Evolutionary conservation across 2,888 invertebrate species (phyloP).

Genomic region (Cephus pulcher): DNA sequence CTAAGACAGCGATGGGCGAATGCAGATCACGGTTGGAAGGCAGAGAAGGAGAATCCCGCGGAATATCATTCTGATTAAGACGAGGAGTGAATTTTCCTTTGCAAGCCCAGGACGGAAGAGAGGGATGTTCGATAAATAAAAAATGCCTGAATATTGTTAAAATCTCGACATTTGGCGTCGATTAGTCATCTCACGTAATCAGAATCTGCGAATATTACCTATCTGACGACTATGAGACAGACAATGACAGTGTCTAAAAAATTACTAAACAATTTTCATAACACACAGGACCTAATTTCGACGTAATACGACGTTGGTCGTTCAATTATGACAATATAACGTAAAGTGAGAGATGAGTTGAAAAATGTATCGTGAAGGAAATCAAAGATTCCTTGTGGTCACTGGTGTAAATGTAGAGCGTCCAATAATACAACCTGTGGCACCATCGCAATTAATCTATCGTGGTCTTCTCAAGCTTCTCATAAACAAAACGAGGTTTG

Average conservation of each 20-base stretch:
- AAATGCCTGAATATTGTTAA: background rate
- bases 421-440: background rate
- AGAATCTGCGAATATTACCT: background rate
- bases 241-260: too few relatives aligned
- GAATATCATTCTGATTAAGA: background rate
- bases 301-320: too few relatives aligned
- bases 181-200: background rate
- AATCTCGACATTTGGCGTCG: background rate
- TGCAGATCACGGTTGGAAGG: background rate
- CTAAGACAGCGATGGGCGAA: background rate
- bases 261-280: too few relatives aligned
- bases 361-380: background rate
- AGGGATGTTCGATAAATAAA: background rate
- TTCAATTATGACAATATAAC: background rate
- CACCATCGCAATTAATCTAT: background rate
- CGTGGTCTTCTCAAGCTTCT: background rate
- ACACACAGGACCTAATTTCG: too few relatives aligned
- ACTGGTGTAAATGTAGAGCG: background rate
- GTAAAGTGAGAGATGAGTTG: background rate
- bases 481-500: background rate
- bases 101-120: background rate
- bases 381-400: background rate
- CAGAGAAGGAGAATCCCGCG: background rate
- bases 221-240: background rate
- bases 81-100: background rate